Evolutionary conservation across 2,113 vertebrate species (phyloP).

Genomic region (Hippocampus zosterae): DNA sequence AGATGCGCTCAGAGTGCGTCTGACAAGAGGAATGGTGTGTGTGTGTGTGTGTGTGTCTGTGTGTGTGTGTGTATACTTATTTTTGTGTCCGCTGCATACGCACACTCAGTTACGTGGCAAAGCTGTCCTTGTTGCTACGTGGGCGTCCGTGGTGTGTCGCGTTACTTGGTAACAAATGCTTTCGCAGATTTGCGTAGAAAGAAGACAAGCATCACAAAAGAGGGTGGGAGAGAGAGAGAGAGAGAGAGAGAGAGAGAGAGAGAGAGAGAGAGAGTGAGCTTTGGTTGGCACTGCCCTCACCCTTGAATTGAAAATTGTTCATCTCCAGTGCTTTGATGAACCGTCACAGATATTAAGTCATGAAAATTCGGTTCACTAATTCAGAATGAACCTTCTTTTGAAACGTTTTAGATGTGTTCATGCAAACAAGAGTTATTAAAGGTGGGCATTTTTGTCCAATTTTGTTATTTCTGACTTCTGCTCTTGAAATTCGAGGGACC

Average conservation of each 20-base stretch:
- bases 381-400: not conserved
- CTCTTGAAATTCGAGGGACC: not conserved
- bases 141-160: constrained; percentile 47
- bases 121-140: constrained; percentile 58
- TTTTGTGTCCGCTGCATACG: not conserved
- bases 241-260: not conserved
- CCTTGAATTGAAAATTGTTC: not conserved
- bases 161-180: constrained; percentile 73
- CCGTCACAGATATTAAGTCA: not conserved
- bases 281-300: constrained; percentile 12
- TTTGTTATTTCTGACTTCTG: not conserved
- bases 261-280: not conserved
- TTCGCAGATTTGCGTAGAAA: constrained; percentile 40
- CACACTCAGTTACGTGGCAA: constrained; percentile 31
- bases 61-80: not conserved
- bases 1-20: constrained; percentile 5
- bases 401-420: not conserved
- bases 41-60: constrained; percentile 17
- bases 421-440: not conserved
- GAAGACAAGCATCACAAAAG: constrained; percentile 30
- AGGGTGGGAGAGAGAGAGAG: not conserved
- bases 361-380: not conserved
- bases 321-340: not conserved
- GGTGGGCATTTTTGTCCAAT: too few species aligned
- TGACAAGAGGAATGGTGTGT: constrained; percentile 9